Conservation (phyloP, 2,797 vertebrate species). For the Scomberomorus guttatus region DNA sequence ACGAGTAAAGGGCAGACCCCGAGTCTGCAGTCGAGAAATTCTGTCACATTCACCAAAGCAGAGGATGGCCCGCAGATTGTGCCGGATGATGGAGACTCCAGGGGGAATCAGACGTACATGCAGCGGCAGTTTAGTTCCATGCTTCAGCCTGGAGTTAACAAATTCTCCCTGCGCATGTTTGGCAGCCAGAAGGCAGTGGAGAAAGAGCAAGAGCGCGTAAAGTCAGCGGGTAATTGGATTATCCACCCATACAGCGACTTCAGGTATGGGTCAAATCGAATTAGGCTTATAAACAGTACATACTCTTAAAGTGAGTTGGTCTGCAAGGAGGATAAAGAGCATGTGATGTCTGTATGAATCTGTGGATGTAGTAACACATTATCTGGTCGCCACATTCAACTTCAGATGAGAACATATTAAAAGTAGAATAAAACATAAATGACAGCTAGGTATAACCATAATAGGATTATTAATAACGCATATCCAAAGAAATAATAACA, state of each 20-base stretch:
- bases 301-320: neutral
- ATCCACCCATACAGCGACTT: constrained; percentile 99
- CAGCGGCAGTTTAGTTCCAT: constrained; percentile 96
- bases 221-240: constrained; percentile 98
- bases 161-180: constrained; percentile 99
- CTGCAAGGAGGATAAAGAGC: neutral
- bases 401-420: neutral
- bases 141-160: constrained; percentile 98
- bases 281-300: constrained; percentile 4
- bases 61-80: constrained; percentile 88
- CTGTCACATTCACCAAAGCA: constrained; percentile 79
- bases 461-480: no score
- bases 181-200: constrained; percentile 98
- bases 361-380: neutral
- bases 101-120: constrained; percentile 93
- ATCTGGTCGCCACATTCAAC: neutral
- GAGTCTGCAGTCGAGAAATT: constrained; percentile 75
- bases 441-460: no score
- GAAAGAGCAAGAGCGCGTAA: constrained; percentile 95
- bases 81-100: constrained; percentile 87
- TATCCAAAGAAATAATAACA: neutral
- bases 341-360: neutral
- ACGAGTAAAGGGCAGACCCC: constrained; percentile 70
- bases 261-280: constrained; percentile 85
- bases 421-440: no score